Conservation (phyloP, 2,113 vertebrate genomes). For the Tragelaphus imberbis region DNA sequence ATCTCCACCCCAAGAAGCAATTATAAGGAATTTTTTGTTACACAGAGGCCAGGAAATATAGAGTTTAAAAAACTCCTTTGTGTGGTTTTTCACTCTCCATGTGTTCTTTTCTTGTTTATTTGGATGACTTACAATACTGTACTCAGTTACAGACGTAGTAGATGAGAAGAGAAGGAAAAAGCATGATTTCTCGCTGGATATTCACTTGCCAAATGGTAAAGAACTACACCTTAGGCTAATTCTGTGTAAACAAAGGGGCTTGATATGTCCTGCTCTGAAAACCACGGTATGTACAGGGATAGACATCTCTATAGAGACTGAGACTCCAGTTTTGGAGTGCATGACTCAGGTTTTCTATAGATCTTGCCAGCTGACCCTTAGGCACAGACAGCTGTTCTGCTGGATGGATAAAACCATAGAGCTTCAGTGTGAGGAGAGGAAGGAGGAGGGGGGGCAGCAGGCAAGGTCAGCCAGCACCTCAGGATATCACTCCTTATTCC, state of each 20-base stretch:
- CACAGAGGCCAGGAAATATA: background rate
- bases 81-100: background rate
- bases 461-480: background rate
- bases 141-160: slow-evolving; percentile 38
- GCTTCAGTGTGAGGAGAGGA: background rate
- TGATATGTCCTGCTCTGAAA: slow-evolving; percentile 11
- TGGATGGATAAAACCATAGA: background rate
- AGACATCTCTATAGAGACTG: slow-evolving; percentile 37
- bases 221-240: slow-evolving; percentile 1
- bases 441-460: background rate
- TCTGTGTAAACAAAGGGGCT: background rate
- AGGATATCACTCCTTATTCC: background rate
- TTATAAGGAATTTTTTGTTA: background rate
- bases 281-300: background rate
- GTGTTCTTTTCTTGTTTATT: slow-evolving; percentile 27
- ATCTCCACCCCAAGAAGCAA: background rate
- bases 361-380: slow-evolving; percentile 32
- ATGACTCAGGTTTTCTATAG: slow-evolving; percentile 54
- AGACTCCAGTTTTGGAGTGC: background rate
- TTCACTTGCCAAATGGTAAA: slow-evolving; percentile 41
- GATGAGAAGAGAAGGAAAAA: background rate
- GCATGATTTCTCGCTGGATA: slow-evolving; percentile 44
- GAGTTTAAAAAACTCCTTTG: background rate
- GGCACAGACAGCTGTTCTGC: background rate
- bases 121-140: slow-evolving; percentile 15